Evolutionary conservation across 2,113 vertebrate species (phyloP).

Genomic region (Caranx melampygus): DNA sequence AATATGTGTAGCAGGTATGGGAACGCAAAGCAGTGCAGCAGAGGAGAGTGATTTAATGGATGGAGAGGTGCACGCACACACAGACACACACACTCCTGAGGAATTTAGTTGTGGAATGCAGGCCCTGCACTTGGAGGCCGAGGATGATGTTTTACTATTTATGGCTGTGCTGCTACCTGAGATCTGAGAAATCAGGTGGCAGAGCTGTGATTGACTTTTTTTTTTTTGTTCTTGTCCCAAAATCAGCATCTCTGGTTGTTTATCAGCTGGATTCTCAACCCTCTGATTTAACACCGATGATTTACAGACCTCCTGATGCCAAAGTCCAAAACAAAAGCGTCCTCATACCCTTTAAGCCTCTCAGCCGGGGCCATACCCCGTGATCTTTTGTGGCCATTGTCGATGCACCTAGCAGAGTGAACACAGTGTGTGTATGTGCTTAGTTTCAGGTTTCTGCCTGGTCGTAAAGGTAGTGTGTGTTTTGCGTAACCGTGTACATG

Average conservation of each 20-base stretch:
- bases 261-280: constrained; percentile 27
- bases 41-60: constrained; percentile 42
- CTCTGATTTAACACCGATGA: constrained; percentile 16
- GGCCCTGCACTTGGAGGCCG: constrained; percentile 6
- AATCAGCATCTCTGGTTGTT: constrained; percentile 6
- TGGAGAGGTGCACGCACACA: constrained; percentile 9
- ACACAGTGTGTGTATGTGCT: constrained; percentile 2
- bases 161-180: background rate
- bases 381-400: constrained; percentile 65
- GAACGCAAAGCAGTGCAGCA: background rate
- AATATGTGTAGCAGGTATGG: constrained; percentile 49
- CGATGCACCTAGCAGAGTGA: constrained; percentile 18
- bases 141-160: constrained; percentile 9
- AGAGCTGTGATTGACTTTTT: background rate
- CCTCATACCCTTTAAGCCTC: constrained; percentile 33
- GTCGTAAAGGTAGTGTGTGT: constrained; percentile 36
- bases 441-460: constrained; percentile 68
- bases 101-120: constrained; percentile 13
- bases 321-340: constrained; percentile 55
- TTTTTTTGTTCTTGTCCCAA: background rate
- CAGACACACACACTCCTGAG: background rate
- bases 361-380: constrained; percentile 28
- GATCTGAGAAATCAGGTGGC: background rate
- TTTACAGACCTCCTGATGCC: constrained; percentile 40
- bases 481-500: background rate